Evolutionary conservation across 2,113 vertebrate species (phyloP).

Genomic region (Aramus guarauna): DNA sequence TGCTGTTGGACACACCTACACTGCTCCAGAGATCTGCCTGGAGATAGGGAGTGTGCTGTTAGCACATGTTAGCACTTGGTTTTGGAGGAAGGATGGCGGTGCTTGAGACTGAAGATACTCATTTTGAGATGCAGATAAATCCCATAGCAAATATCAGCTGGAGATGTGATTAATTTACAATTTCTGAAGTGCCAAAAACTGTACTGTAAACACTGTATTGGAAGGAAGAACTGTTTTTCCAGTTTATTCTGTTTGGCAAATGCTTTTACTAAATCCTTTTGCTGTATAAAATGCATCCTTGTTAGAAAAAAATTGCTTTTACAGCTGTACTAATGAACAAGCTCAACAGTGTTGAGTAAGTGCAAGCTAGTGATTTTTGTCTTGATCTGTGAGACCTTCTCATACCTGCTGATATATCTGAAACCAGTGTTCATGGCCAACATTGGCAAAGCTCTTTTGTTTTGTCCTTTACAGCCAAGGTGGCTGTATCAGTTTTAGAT

Average conservation of each 20-base stretch:
- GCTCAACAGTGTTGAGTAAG: neutral
- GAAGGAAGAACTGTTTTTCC: neutral
- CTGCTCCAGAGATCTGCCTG: neutral
- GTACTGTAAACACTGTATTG: neutral
- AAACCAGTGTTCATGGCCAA: neutral
- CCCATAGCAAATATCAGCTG: neutral
- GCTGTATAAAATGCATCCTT: neutral
- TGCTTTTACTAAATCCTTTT: neutral
- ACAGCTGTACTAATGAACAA: neutral
- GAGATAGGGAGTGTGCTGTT: fast-evolving
- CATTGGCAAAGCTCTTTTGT: neutral
- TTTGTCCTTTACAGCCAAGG: neutral
- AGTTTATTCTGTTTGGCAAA: neutral
- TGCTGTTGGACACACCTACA: neutral
- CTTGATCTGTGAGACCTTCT: neutral
- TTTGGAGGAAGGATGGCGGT: neutral
- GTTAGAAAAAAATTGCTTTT: neutral
- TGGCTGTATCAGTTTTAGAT: conserved; percentile 24
- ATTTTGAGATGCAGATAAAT: neutral
- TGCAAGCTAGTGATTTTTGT: neutral
- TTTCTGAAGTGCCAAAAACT: neutral
- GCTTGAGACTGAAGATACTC: neutral
- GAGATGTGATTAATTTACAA: neutral
- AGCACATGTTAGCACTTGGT: neutral
- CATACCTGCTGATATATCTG: neutral